Base-by-base conservation (phyloP, 2,797 vertebrate genomes). In the Falco berigora region DNA sequence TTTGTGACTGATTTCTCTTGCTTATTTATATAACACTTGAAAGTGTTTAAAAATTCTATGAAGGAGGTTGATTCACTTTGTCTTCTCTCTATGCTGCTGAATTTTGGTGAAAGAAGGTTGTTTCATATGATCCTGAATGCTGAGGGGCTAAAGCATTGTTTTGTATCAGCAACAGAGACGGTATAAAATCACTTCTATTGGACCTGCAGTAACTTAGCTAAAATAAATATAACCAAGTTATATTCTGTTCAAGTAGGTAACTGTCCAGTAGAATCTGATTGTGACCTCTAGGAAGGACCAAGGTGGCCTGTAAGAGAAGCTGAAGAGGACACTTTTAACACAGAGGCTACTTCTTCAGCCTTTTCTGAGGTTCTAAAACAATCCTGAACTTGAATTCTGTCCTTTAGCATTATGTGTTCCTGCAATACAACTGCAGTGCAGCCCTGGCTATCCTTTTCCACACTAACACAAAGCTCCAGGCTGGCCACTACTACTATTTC, bases 1-100 rank as follows among this genome's bases (percentile, higher is more conserved):
- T 91, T 76, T 96, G 32, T 78, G 55, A 96, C 80, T 40, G 14
- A 9, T 92, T 97, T 92, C 68, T 91, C 50, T 88, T 94, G 69
- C 75, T 88, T 88, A 83, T 88, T 82, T 95, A 82, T 94, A 13
- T 44, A 82, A 76, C 73, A 85, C 90, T 66, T 86, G 8, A 19
- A 75, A 74, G 18, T 15, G 25, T 92, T 91, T 83, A 27, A 92
- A 86, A 92, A 50, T 40, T 38, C 12, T 62, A 21, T 25, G 49
- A 74, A 78, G 19, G 36, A 40, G 24, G 49, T 64, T 68, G n/a
- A 27, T 88, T 72, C 80, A 61, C 27, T 77, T 72, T 82, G 24
- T 82, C 4, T 67, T 12, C 1, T 73, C 55, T 88, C 46, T 62
- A 2, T 80, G 78, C 72, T 91, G 83, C 62, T 93, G 69, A 67